Evolutionary conservation across 64 coral and sea anemone genomes (phyloP).

Genomic region (Stylophora pistillata): DNA sequence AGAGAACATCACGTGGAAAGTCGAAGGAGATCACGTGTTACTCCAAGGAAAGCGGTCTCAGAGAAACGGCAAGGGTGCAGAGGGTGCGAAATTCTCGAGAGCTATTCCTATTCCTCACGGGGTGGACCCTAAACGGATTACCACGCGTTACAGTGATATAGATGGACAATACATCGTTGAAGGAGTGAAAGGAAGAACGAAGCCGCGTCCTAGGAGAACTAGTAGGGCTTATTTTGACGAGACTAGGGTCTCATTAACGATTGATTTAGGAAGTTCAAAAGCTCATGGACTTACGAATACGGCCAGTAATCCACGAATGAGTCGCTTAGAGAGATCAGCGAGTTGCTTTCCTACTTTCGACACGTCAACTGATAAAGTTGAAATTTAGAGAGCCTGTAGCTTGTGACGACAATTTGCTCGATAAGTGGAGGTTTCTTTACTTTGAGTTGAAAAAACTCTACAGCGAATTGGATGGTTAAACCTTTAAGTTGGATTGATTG

Average conservation of each 20-base stretch:
- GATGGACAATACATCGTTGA: constrained; percentile 48
- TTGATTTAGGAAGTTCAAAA: constrained; percentile 39
- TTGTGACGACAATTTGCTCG: neutral
- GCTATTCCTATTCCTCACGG: constrained; percentile 42
- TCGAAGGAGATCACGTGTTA: constrained; percentile 40
- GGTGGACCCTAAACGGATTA: constrained; percentile 30
- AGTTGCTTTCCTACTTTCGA: neutral
- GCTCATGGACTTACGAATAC: neutral
- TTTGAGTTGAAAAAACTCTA: neutral
- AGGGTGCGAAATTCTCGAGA: constrained; percentile 44
- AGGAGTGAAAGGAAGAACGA: constrained; percentile 38
- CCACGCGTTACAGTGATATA: constrained; percentile 12
- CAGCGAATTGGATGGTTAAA: neutral
- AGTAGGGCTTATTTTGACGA: constrained; percentile 46
- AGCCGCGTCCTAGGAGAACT: neutral
- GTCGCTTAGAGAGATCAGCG: neutral
- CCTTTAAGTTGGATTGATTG: neutral
- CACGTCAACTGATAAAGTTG: constrained; percentile 3
- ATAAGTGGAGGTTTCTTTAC: neutral
- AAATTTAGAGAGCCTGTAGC: neutral
- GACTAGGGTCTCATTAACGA: constrained; percentile 24
- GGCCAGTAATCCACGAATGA: neutral
- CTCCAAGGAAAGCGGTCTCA: constrained; percentile 27
- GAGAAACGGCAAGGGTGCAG: neutral
- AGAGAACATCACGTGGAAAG: constrained; percentile 28